Evolutionary conservation across 2,797 vertebrate genomes (phyloP).

Genomic region (Tolypeutes matacus): DNA sequence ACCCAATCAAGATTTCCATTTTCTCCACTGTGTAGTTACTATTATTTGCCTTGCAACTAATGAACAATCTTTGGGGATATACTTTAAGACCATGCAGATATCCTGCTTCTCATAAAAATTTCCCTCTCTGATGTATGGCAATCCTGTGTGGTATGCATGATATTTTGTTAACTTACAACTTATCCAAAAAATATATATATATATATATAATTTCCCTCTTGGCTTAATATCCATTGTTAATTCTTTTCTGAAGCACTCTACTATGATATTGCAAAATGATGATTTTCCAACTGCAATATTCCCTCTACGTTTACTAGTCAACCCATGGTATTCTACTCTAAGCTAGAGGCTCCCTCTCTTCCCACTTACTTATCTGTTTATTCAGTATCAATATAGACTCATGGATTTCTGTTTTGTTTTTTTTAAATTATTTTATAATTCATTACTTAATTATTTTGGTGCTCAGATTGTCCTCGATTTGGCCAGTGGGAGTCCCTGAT

Average conservation of each 20-base stretch:
- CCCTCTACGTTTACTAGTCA: background rate
- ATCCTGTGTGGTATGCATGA: no score
- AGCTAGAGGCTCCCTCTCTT: background rate
- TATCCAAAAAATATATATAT: no score
- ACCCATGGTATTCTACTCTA: constrained; percentile 5
- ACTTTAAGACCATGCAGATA: background rate
- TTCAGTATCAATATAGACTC: background rate
- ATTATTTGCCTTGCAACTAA: constrained; percentile 18
- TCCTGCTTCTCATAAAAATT: background rate
- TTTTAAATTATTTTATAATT: constrained; percentile 51
- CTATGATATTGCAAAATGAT: background rate
- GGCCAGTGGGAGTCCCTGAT: background rate
- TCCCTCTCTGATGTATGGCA: background rate
- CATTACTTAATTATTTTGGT: constrained; percentile 45
- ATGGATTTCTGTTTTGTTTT: constrained; percentile 19
- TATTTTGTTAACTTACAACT: no score
- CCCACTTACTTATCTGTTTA: background rate
- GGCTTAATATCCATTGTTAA: background rate
- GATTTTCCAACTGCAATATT: background rate
- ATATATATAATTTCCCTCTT: background rate
- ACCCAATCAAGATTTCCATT: background rate
- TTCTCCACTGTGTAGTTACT: background rate
- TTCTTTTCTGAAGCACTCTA: constrained; percentile 34
- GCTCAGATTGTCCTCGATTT: background rate
- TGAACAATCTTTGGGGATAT: background rate